phyloP scores from a whole-genome alignment of 1,140 invertebrate species.

The Drosophila nigrodunni region DNA sequence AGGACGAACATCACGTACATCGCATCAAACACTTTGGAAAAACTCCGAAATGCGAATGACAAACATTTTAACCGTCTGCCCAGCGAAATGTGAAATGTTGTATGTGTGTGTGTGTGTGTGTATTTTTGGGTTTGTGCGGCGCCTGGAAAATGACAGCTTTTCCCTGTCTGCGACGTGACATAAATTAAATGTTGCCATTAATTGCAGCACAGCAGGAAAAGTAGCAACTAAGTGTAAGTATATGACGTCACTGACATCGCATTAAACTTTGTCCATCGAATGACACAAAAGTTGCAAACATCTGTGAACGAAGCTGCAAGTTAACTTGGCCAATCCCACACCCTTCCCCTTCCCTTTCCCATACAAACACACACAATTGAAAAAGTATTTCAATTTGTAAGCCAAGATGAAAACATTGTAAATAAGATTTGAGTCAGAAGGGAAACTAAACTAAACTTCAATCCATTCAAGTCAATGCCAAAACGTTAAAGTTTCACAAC shows the following conservation, averaged over 20 bases:
- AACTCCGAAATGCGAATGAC: constrained; percentile 52
- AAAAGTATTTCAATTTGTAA: constrained; percentile 75
- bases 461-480: constrained; percentile 31
- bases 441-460: constrained; percentile 27
- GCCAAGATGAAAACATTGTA: constrained; percentile 35
- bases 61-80: constrained; percentile 47
- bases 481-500: constrained; percentile 23
- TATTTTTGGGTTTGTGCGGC: neutral
- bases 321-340: neutral
- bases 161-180: constrained; percentile 60
- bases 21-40: constrained; percentile 68
- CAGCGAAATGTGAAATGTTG: neutral
- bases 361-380: constrained; percentile 36
- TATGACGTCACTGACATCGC: constrained; percentile 19
- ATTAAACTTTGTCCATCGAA: constrained; percentile 39
- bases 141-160: constrained; percentile 35
- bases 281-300: constrained; percentile 38
- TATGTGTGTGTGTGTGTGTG: no score
- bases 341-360: no score
- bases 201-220: constrained; percentile 38
- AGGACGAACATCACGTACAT: constrained; percentile 68
- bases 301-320: constrained; percentile 14
- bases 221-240: neutral
- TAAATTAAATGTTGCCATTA: constrained; percentile 73
- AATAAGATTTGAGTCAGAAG: constrained; percentile 43